A percentile compares a stretch with the other conserved stretches of the same genome.
These are phyloP conservation scores for Taxidea taxus DNA, from an alignment of 2,113 vertebrate genomes.

Conservation along the genomic window DNA sequence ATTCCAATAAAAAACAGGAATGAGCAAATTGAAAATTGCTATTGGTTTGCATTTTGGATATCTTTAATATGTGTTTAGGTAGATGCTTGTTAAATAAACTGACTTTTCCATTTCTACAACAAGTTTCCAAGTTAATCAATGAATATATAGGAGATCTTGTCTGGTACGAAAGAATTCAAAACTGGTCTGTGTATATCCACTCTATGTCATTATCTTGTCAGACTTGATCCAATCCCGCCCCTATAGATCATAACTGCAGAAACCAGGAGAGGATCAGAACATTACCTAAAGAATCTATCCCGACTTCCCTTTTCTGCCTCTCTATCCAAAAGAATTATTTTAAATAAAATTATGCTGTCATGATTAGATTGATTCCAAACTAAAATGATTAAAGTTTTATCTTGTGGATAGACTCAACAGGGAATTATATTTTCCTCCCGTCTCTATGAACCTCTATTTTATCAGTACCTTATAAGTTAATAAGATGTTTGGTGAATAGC, in stretches of 20 bases:
- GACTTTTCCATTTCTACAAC: background rate
- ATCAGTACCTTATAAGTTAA: constrained; percentile 77
- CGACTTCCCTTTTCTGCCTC: background rate
- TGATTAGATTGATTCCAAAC: constrained; percentile 15
- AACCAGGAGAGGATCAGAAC: background rate
- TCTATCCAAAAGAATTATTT: background rate
- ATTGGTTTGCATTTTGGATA: background rate
- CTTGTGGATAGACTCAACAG: constrained; percentile 67
- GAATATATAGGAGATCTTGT: background rate
- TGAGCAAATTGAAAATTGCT: background rate
- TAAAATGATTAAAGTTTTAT: constrained; percentile 49
- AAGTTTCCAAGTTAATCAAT: background rate
- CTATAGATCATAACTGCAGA: background rate
- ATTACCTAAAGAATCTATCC: background rate
- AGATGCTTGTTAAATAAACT: background rate
- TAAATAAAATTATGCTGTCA: constrained; percentile 36
- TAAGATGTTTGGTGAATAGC: constrained; percentile 75
- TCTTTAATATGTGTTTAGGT: background rate
- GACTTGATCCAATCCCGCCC: too few relatives aligned
- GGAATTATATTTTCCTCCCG: constrained; percentile 66
- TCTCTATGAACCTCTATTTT: constrained; percentile 72
- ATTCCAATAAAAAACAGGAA: background rate
- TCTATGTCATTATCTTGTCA: background rate
- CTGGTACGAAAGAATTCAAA: background rate
- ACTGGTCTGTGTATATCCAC: background rate